These are phyloP conservation scores for Chromobotia macracanthus DNA, from an alignment of 2,797 vertebrate species.

Conservation along the genomic window DNA sequence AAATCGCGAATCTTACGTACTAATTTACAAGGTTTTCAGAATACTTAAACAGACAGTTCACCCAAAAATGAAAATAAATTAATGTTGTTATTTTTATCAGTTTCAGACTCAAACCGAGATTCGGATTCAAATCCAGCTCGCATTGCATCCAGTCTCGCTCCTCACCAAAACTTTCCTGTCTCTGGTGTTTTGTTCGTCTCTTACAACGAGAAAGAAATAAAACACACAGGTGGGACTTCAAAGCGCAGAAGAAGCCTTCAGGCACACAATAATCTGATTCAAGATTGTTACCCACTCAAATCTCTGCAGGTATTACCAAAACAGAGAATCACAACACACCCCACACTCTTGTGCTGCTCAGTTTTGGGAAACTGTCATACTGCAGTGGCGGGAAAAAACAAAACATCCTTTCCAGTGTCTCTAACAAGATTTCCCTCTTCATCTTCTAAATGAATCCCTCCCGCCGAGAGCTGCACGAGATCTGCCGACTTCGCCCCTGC, in stretches of 20 bases:
- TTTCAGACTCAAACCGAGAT: too few relatives aligned
- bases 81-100: too few relatives aligned
- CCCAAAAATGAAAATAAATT: too few relatives aligned
- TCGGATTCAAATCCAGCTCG: not conserved
- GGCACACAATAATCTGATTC: not conserved
- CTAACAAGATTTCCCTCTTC: slow-evolving; percentile 55
- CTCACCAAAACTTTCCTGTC: not conserved
- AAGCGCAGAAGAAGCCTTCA: not conserved
- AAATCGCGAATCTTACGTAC: too few relatives aligned
- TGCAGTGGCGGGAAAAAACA: slow-evolving; percentile 13
- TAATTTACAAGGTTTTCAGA: too few relatives aligned
- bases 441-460: slow-evolving; percentile 54
- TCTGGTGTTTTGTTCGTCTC: not conserved
- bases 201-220: not conserved
- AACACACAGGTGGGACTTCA: not conserved
- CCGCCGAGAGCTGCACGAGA: slow-evolving; percentile 38
- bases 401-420: slow-evolving; percentile 24
- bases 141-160: not conserved
- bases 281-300: not conserved
- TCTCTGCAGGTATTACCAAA: slow-evolving; percentile 12
- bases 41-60: too few relatives aligned
- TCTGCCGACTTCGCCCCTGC: slow-evolving; percentile 33
- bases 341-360: slow-evolving; percentile 4
- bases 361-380: slow-evolving; percentile 9
- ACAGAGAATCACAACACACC: slow-evolving; percentile 4